Conservation (phyloP, 2,797 vertebrate species). For the Sphaeramia orbicularis region DNA sequence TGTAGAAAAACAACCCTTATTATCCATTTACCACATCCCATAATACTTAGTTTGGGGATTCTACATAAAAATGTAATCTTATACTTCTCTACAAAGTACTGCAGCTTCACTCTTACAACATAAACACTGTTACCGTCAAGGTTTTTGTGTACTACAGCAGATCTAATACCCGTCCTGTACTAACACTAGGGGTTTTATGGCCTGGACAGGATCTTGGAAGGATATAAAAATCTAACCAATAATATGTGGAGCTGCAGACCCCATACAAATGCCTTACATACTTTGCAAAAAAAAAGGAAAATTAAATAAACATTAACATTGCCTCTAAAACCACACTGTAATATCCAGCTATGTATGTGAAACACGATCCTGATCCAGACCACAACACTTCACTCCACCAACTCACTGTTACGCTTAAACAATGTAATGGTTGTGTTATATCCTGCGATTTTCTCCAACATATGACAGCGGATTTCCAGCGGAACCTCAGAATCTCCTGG, state of each 20-base stretch:
- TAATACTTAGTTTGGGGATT: no score
- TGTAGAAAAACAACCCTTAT: no score
- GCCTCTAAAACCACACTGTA: slow-evolving; percentile 23
- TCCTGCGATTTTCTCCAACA: slow-evolving; percentile 32
- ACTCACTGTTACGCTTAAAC: slow-evolving; percentile 9
- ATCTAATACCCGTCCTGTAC: neutral
- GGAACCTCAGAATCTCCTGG: slow-evolving; percentile 30
- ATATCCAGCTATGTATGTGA: slow-evolving; percentile 33
- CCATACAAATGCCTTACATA: slow-evolving; percentile 25
- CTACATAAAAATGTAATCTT: neutral
- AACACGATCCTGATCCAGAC: slow-evolving; percentile 40
- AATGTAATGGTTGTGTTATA: slow-evolving; percentile 14
- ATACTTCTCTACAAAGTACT: neutral
- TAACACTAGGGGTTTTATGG: neutral
- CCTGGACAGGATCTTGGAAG: neutral
- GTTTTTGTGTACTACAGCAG: slow-evolving; percentile 1
- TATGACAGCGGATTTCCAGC: slow-evolving; percentile 39
- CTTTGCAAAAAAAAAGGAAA: slow-evolving; percentile 29
- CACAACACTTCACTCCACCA: neutral
- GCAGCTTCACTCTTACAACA: neutral
- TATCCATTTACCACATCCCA: no score
- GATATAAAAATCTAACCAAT: slow-evolving; percentile 13
- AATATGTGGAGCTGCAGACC: slow-evolving; percentile 1
- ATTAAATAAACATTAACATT: slow-evolving; percentile 32
- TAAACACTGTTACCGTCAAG: neutral